Conservation (phyloP, 2,888 invertebrate species). For the Phaonia tiefii region DNA sequence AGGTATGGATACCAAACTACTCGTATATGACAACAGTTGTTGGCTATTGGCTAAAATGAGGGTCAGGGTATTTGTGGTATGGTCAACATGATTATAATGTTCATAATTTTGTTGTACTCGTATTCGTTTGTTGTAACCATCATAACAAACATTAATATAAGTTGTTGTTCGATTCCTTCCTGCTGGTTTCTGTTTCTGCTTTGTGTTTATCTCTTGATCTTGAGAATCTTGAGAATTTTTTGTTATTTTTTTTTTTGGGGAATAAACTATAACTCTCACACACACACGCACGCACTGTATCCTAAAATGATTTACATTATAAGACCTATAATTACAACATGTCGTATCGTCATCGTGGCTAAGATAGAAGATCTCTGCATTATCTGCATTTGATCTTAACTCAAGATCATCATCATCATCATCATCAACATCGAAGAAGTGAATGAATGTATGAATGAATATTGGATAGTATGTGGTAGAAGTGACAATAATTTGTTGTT, state of each 20-base stretch:
- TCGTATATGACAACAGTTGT: slow-evolving; percentile 47
- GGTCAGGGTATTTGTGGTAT: slow-evolving; percentile 10
- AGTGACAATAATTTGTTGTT: slow-evolving; percentile 66
- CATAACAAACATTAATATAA: slow-evolving; percentile 51
- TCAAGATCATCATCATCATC: background rate
- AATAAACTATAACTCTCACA: slow-evolving; percentile 2
- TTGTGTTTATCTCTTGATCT: slow-evolving; percentile 55
- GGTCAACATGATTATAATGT: slow-evolving; percentile 42
- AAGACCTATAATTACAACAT: slow-evolving; percentile 60
- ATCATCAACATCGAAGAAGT: background rate
- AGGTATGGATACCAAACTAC: too few relatives aligned
- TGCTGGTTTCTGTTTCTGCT: slow-evolving; percentile 55
- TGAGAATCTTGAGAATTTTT: slow-evolving; percentile 63
- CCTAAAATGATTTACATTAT: slow-evolving; percentile 65
- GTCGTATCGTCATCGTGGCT: slow-evolving; percentile 32
- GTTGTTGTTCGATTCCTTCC: slow-evolving; percentile 57
- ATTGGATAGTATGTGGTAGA: slow-evolving; percentile 50
- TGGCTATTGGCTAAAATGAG: slow-evolving; percentile 21
- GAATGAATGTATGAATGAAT: slow-evolving; percentile 37
- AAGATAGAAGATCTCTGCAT: slow-evolving; percentile 47
- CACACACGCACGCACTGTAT: slow-evolving; percentile 2
- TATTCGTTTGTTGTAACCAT: slow-evolving; percentile 41
- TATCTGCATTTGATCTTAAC: slow-evolving; percentile 29
- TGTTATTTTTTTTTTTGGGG: too few relatives aligned
- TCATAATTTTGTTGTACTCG: slow-evolving; percentile 46